Evolutionary conservation across 2,888 invertebrate genomes (phyloP).

Genomic region (Endotricha flammealis): DNA sequence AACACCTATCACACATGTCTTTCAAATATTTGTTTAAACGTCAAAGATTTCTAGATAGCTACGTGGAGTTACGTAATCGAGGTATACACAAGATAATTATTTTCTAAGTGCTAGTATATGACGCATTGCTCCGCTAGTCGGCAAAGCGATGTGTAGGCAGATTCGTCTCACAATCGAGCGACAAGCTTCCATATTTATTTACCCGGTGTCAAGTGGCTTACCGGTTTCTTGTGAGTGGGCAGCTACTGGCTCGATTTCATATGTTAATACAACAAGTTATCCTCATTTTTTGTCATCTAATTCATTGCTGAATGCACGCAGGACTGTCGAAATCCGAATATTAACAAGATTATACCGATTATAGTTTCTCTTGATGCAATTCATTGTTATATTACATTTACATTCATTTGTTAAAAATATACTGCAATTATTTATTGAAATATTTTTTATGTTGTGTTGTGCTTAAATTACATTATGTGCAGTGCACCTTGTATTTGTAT

Average conservation of each 20-base stretch:
- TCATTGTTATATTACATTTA: too few species aligned
- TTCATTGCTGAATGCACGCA: slow-evolving; percentile 5
- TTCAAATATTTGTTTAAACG: too few species aligned
- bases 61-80: too few species aligned
- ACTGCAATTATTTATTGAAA: too few species aligned
- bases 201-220: slow-evolving; percentile 60
- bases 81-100: too few species aligned
- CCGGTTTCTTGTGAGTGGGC: slow-evolving; percentile 71
- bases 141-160: slow-evolving; percentile 57
- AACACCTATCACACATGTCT: too few species aligned
- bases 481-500: too few species aligned
- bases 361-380: too few species aligned
- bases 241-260: slow-evolving; percentile 56
- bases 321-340: slow-evolving; percentile 7
- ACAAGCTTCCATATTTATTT: slow-evolving; percentile 75
- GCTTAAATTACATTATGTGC: too few species aligned
- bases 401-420: too few species aligned
- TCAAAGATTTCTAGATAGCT: too few species aligned
- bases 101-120: slow-evolving; percentile 4
- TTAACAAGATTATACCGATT: slow-evolving; percentile 3
- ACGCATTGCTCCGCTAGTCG: slow-evolving; percentile 15
- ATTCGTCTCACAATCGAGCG: slow-evolving; percentile 56
- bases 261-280: slow-evolving; percentile 56
- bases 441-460: too few species aligned
- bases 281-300: slow-evolving; percentile 26